Percentiles rank a stretch among this genome's conserved stretches.
Evolutionary conservation across 2,888 invertebrate species (phyloP).

Genomic region (Carpatolechia fugitivella): DNA sequence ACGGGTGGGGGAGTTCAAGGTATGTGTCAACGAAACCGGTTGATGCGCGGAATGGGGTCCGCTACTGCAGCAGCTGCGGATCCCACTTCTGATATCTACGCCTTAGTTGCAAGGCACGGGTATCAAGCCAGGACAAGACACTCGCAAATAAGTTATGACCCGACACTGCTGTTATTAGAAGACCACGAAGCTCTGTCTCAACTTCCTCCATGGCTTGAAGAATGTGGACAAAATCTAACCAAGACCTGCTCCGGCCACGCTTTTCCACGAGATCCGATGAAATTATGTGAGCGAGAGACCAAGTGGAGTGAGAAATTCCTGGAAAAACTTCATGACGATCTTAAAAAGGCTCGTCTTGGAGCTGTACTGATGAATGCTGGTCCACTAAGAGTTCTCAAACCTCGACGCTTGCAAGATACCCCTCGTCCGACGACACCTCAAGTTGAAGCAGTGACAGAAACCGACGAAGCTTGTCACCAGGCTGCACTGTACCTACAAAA

Average conservation of each 20-base stretch:
- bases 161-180: slow-evolving; percentile 50
- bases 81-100: slow-evolving; percentile 81
- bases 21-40: slow-evolving; percentile 36
- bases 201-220: slow-evolving; percentile 67
- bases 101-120: slow-evolving; percentile 82
- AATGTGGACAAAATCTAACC: slow-evolving; percentile 51
- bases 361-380: slow-evolving; percentile 44
- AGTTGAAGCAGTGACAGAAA: slow-evolving; percentile 47
- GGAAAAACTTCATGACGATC: slow-evolving; percentile 78
- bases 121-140: slow-evolving; percentile 82
- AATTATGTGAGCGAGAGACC: slow-evolving; percentile 80
- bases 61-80: slow-evolving; percentile 59
- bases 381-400: slow-evolving; percentile 52
- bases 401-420: slow-evolving; percentile 32
- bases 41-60: slow-evolving; percentile 44
- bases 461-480: slow-evolving; percentile 53
- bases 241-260: slow-evolving; percentile 66
- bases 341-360: slow-evolving; percentile 72
- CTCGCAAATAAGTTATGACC: slow-evolving; percentile 66
- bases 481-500: slow-evolving; percentile 82
- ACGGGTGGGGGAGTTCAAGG: slow-evolving; percentile 44
- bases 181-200: slow-evolving; percentile 67
- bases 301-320: slow-evolving; percentile 83
- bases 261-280: slow-evolving; percentile 48
- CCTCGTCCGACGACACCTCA: slow-evolving; percentile 54